Evolutionary conservation across 1,140 invertebrate genomes (phyloP).

Genomic region (Solenopsis fugax): DNA sequence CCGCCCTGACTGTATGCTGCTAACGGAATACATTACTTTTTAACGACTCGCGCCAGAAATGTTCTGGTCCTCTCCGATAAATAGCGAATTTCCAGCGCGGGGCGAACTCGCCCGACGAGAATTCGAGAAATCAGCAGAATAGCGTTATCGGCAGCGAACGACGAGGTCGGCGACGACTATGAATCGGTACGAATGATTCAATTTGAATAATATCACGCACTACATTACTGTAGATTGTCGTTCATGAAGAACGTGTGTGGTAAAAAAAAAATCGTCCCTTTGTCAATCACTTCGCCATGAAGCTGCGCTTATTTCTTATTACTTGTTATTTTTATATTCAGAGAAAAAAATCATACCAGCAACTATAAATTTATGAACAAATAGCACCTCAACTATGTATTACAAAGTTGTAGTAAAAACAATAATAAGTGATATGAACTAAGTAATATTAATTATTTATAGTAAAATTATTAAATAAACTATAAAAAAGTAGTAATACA

Average conservation of each 20-base stretch:
- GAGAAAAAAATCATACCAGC: no score
- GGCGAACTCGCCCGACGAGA: neutral
- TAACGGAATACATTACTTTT: slow-evolving; percentile 73
- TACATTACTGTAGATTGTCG: slow-evolving; percentile 19
- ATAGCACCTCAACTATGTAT: no score
- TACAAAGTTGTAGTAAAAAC: no score
- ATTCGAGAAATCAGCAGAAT: slow-evolving; percentile 33
- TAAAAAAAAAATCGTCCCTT: neutral
- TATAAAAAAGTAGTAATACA: no score
- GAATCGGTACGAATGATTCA: slow-evolving; percentile 42
- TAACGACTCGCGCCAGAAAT: slow-evolving; percentile 50
- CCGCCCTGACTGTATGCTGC: slow-evolving; percentile 22
- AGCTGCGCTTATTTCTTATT: neutral
- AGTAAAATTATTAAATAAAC: no score
- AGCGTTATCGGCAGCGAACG: slow-evolving; percentile 14
- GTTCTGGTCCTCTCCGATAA: slow-evolving; percentile 22
- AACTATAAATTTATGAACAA: no score
- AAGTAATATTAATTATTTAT: no score
- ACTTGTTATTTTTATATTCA: neutral
- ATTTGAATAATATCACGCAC: slow-evolving; percentile 51
- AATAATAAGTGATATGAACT: no score
- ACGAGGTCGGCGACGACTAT: neutral
- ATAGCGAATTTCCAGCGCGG: slow-evolving; percentile 49
- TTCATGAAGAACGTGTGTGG: neutral
- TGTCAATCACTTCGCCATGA: neutral